phyloP scores from a whole-genome alignment of 2,888 invertebrate species.

The Heliothis peltigera region DNA sequence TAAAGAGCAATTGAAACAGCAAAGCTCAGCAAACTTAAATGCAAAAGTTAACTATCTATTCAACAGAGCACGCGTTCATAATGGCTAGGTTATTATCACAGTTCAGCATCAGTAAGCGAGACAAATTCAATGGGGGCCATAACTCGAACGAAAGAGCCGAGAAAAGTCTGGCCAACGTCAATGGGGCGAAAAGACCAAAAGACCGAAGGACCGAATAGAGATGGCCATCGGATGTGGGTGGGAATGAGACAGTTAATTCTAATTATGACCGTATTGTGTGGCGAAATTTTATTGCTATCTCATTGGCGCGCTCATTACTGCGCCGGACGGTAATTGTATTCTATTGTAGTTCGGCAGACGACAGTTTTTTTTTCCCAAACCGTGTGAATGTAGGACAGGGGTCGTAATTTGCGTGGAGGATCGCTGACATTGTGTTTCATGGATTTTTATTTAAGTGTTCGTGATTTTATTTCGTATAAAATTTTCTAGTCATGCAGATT shows the following conservation, averaged over 20 bases:
- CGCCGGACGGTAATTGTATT: constrained; percentile 79
- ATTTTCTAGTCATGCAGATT: constrained; percentile 3
- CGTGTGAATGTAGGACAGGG: constrained; percentile 85
- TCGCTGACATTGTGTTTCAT: constrained; percentile 65
- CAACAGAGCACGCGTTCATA: constrained; percentile 26
- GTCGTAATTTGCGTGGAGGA: constrained; percentile 73
- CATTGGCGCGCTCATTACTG: constrained; percentile 86
- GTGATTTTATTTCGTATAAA: constrained; percentile 38
- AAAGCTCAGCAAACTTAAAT: constrained; percentile 6
- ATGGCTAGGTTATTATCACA: constrained; percentile 43
- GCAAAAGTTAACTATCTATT: constrained; percentile 5
- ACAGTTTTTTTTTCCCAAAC: constrained; percentile 79
- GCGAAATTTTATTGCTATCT: constrained; percentile 88
- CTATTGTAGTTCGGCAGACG: constrained; percentile 81
- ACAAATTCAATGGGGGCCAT: constrained; percentile 54
- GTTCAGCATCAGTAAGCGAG: constrained; percentile 46
- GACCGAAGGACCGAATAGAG: constrained; percentile 70
- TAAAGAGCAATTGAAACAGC: neutral
- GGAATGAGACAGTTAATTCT: constrained; percentile 88
- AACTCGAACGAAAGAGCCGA: constrained; percentile 52
- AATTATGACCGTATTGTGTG: constrained; percentile 87
- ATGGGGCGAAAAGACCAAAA: constrained; percentile 71
- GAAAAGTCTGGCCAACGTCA: constrained; percentile 73
- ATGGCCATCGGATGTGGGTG: constrained; percentile 84
- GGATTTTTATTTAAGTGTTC: constrained; percentile 23